Conservation (phyloP, 2,113 vertebrate species). For the Sebastes fasciatus region DNA sequence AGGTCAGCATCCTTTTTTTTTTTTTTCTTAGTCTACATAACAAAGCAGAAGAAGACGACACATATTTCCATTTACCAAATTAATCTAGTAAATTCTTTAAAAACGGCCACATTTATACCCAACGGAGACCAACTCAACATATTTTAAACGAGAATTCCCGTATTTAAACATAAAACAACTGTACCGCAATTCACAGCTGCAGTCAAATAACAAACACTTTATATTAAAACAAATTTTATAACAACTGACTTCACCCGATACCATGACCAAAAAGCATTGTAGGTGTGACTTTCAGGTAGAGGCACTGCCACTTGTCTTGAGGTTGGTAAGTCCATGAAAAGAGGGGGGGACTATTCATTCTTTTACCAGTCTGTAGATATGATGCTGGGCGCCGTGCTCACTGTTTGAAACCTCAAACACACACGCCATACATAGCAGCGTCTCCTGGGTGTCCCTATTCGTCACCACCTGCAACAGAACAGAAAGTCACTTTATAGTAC, state of each 20-base stretch:
- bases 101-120: conserved; percentile 70
- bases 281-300: conserved; percentile 88
- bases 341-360: conserved; percentile 86
- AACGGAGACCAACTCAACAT: conserved; percentile 70
- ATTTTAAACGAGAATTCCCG: conserved; percentile 83
- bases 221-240: conserved; percentile 84
- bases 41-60: conserved; percentile 62
- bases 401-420: conserved; percentile 99
- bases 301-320: conserved; percentile 95
- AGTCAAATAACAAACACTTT: conserved; percentile 91
- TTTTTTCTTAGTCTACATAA: conserved; percentile 68
- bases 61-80: conserved; percentile 73
- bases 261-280: conserved; percentile 86
- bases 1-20: conserved; percentile 56
- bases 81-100: conserved; percentile 63
- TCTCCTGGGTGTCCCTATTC: conserved; percentile 99
- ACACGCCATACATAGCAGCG: conserved; percentile 98
- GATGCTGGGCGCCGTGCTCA: conserved; percentile 98
- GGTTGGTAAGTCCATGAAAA: conserved; percentile 90
- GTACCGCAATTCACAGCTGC: conserved; percentile 98
- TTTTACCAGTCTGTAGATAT: conserved; percentile 99
- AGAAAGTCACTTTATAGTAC: not conserved
- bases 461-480: conserved; percentile 92
- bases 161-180: conserved; percentile 92
- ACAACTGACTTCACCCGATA: conserved; percentile 89